Conservation (phyloP, 2,797 vertebrate species). For the Lycodopsis pacificus region DNA sequence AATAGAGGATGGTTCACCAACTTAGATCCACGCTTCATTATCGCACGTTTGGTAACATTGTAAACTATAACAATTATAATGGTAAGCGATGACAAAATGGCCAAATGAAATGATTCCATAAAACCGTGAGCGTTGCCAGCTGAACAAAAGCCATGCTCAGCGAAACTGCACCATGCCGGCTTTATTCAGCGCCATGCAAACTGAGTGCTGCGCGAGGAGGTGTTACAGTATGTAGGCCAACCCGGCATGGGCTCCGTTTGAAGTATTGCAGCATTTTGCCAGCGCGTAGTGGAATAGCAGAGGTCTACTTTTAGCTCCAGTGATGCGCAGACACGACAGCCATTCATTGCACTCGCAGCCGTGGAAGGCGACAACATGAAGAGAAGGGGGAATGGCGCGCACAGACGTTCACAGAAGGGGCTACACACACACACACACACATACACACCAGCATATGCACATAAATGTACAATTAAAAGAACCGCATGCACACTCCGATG, state of each 20-base stretch:
- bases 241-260: slow-evolving; percentile 67
- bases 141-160: slow-evolving; percentile 39
- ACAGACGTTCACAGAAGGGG: background rate
- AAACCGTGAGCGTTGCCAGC: background rate
- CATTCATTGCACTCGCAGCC: slow-evolving; percentile 20
- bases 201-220: slow-evolving; percentile 39
- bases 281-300: slow-evolving; percentile 53
- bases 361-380: background rate
- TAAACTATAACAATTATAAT: slow-evolving; percentile 2
- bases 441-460: background rate
- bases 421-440: slow-evolving; percentile 8
- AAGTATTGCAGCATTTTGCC: slow-evolving; percentile 64
- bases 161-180: slow-evolving; percentile 24
- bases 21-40: background rate
- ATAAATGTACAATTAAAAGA: slow-evolving; percentile 13
- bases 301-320: slow-evolving; percentile 57
- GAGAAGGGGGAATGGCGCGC: background rate
- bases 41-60: background rate
- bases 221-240: slow-evolving; percentile 71
- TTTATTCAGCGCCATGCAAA: slow-evolving; percentile 20
- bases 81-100: background rate
- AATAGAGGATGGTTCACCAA: background rate
- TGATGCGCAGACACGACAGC: slow-evolving; percentile 50
- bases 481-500: background rate
- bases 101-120: slow-evolving; percentile 12